These are phyloP conservation scores for Lysandra bellargus DNA, from an alignment of 2,888 invertebrate genomes.

Conservation along the genomic window DNA sequence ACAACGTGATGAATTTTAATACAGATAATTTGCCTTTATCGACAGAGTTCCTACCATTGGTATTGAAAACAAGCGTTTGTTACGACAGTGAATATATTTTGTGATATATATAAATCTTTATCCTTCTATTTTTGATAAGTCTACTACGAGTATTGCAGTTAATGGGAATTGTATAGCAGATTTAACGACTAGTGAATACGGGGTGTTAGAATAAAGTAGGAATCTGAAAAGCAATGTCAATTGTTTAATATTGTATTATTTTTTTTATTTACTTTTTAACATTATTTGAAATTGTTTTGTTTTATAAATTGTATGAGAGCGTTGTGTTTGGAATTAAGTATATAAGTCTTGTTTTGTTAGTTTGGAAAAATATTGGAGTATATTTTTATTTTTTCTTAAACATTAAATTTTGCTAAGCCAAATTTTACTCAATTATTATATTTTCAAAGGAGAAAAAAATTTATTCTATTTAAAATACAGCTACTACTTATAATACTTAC, in stretches of 20 bases:
- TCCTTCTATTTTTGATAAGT: constrained; percentile 80
- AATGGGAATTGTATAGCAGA: constrained; percentile 70
- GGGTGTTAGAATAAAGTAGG: constrained; percentile 48
- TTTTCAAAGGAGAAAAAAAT: not conserved
- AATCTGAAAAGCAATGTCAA: constrained; percentile 47
- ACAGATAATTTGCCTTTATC: constrained; percentile 23
- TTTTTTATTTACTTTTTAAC: not conserved
- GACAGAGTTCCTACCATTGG: constrained; percentile 44
- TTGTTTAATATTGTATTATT: constrained; percentile 36
- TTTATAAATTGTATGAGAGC: not conserved
- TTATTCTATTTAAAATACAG: not conserved
- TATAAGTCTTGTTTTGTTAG: not conserved
- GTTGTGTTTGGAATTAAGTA: not conserved
- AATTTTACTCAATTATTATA: not conserved
- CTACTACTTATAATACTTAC: not conserved
- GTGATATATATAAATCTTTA: constrained; percentile 76
- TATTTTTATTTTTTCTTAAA: not conserved
- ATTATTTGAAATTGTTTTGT: not conserved
- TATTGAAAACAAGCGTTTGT: constrained; percentile 70
- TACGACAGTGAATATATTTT: constrained; percentile 79
- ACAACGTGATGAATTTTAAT: constrained; percentile 7
- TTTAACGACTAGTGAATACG: constrained; percentile 50
- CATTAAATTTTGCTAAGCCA: not conserved
- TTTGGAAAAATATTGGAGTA: not conserved
- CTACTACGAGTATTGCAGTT: constrained; percentile 69